phyloP scores from a whole-genome alignment of 2,888 invertebrate genomes.

The Eledona agricola region DNA sequence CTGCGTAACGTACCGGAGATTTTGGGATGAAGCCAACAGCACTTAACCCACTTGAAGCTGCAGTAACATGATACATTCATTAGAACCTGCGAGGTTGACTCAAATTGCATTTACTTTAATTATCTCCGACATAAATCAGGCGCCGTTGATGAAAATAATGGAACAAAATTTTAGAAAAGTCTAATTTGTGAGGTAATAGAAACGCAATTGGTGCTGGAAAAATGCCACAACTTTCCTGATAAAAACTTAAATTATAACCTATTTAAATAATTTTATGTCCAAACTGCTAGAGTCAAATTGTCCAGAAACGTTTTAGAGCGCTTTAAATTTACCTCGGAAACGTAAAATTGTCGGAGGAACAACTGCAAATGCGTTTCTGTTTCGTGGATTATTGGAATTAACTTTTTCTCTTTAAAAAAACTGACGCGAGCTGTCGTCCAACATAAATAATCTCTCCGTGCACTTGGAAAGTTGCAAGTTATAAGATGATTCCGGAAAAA shows the following conservation, averaged over 20 bases:
- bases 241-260: constrained; percentile 4
- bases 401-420: no score
- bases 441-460: no score
- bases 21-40: constrained; percentile 32
- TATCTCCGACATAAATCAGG: constrained; percentile 22
- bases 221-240: constrained; percentile 12
- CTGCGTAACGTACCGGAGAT: constrained; percentile 22
- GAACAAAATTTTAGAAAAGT: no score
- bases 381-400: no score
- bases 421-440: no score
- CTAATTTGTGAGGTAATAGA: constrained; percentile 1
- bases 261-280: constrained; percentile 2
- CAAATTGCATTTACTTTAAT: constrained; percentile 33
- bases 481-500: no score
- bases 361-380: no score
- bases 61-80: constrained; percentile 34
- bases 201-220: constrained; percentile 7
- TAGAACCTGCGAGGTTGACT: constrained; percentile 16
- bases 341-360: constrained; percentile 1
- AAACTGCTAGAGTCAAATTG: constrained; percentile 3
- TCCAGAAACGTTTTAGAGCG: constrained; percentile 3
- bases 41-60: constrained; percentile 8
- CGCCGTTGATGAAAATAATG: no score
- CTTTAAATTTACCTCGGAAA: background rate
- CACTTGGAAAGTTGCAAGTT: no score